Base-by-base conservation (phyloP, 2,888 invertebrate genomes). In the Temnothorax rugatulus region DNA sequence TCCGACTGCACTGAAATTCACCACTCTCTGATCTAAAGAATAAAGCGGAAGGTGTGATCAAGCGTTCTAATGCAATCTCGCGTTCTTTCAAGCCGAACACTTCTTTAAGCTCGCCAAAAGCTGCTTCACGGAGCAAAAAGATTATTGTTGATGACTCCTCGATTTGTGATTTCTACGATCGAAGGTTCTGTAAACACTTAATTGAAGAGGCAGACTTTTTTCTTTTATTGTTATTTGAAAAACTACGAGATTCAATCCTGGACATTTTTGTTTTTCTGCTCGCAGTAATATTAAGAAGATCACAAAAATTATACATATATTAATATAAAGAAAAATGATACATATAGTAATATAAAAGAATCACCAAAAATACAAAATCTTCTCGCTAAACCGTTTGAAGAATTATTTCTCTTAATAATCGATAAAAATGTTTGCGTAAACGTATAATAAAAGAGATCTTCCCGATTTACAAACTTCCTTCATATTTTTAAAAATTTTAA, bases 51-150 rank as follows among this genome's bases (percentile, higher is more conserved):
- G 29, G n/a, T 29, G 57, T 71, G 44, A 79, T 71, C 79, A 47
- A 71, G 57, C 44, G 79, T 47, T 57, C 57, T 71, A 79, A 79
- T 25, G 25, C 47, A 47, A 79, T 79, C 47, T 79, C 44, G 25
- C 21, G 79, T 73, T 59, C 74, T 44, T 73, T 73, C 73, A 59
- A 79, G 47, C 21, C 25, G 79, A 79, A 38, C 47, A 47, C 74
- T 71, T 79, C 73, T 79, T 71, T 79, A 73, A 73, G 44, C 34
- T 44, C 38, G 21, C 38, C 59, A 25, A 59, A 79, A 73, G 74
- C 34, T 59, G 38, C 5, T 71, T 29, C 18, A 11, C 47, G 57
- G 44, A 41, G 54, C 18, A 50, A 41, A 71, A 69, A 34, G 73
- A 71, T 71, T 59, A 73, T 73, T 73, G 73, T 29, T 38, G 18